Evolutionary conservation across 2,797 vertebrate species (phyloP).

Genomic region (Catharus ustulatus): DNA sequence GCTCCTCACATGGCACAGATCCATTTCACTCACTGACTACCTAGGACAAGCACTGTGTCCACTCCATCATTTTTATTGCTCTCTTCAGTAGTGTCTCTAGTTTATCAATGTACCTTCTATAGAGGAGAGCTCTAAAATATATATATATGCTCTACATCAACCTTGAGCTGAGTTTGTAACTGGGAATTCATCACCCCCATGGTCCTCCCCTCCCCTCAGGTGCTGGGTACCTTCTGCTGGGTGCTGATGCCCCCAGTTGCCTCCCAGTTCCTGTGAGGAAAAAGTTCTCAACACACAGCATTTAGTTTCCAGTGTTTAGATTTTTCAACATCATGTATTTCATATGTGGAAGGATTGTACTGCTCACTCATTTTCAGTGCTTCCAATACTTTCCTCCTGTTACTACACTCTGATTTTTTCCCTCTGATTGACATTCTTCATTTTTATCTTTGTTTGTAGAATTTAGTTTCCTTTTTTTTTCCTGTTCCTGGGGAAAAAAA

Average conservation of each 20-base stretch:
- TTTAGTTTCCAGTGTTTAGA: neutral
- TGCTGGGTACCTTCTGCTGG: neutral
- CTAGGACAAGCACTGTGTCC: conserved; percentile 15
- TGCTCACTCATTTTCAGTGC: neutral
- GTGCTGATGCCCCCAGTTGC: neutral
- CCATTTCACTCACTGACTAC: conserved; percentile 20
- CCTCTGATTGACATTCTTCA: neutral
- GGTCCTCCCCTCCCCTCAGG: neutral
- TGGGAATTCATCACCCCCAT: neutral
- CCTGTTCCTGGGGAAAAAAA: neutral
- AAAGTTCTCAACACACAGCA: neutral
- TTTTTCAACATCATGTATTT: neutral
- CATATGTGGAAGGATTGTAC: neutral
- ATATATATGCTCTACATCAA: neutral
- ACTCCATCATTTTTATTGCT: conserved; percentile 62
- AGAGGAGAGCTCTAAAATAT: conserved; percentile 24
- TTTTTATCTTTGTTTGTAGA: neutral
- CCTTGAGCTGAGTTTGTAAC: conserved; percentile 5
- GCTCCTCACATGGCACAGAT: neutral
- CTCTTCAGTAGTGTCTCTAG: conserved; percentile 21
- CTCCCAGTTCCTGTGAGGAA: neutral
- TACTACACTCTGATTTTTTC: neutral
- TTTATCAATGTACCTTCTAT: conserved; percentile 33
- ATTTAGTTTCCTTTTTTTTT: neutral
- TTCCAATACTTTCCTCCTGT: neutral